phyloP scores from a whole-genome alignment of 2,113 vertebrate species.

The Pipa parva region DNA sequence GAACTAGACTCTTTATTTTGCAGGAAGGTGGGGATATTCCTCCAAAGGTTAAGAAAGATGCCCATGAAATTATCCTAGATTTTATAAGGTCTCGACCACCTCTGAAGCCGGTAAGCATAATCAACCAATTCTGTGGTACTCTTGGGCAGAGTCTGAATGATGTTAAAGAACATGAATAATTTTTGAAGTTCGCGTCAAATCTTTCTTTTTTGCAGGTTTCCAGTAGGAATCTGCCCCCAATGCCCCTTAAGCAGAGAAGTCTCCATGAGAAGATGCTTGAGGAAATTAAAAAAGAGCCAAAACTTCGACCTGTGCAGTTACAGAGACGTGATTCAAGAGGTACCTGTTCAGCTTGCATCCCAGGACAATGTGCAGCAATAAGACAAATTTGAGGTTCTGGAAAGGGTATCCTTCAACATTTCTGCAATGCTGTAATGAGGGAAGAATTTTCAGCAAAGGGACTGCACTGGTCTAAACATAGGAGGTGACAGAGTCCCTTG shows the following conservation, averaged over 20 bases:
- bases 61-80: conserved; percentile 87
- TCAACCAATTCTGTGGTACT: not conserved
- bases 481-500: too few relatives aligned
- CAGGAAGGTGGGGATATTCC: conserved; percentile 89
- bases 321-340: conserved; percentile 59
- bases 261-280: conserved; percentile 87
- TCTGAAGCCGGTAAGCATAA: conserved; percentile 74
- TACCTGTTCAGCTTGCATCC: conserved; percentile 16
- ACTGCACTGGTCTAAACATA: too few relatives aligned
- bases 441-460: too few relatives aligned
- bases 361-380: not conserved
- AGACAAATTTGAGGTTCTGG: too few relatives aligned
- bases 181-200: not conserved
- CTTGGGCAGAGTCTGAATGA: rapidly evolving
- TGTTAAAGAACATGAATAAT: not conserved
- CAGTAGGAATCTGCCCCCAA: conserved; percentile 76
- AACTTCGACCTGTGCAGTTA: conserved; percentile 73
- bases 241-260: conserved; percentile 72
- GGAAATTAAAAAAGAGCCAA: conserved; percentile 84
- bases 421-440: not conserved
- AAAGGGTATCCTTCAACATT: rapidly evolving
- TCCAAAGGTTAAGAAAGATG: conserved; percentile 81
- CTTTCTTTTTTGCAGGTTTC: conserved; percentile 63
- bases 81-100: conserved; percentile 93
- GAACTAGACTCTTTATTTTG: too few relatives aligned